A percentile compares a stretch with the other conserved stretches of the same genome.
Evolutionary conservation across 2,888 invertebrate species (phyloP).

Genomic region (Cantharis lateralis): DNA sequence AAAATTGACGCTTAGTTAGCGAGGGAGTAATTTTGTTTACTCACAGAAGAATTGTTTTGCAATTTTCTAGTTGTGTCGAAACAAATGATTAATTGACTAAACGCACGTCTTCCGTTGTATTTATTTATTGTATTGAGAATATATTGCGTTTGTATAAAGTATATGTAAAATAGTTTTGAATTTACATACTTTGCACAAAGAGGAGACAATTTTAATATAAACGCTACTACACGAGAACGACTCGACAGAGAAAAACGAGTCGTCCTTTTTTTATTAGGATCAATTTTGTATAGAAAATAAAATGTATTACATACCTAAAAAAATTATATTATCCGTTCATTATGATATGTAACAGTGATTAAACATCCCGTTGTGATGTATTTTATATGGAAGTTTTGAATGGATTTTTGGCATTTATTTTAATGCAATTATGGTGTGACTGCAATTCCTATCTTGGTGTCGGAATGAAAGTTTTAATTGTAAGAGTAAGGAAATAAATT

Average conservation of each 20-base stretch:
- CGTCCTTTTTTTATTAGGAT: slow-evolving; percentile 49
- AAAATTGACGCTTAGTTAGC: not conserved
- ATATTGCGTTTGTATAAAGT: slow-evolving; percentile 23
- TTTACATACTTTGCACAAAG: slow-evolving; percentile 14
- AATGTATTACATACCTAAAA: slow-evolving; percentile 53
- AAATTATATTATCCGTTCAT: slow-evolving; percentile 47
- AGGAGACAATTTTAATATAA: slow-evolving; percentile 2
- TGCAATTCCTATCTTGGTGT: slow-evolving; percentile 54
- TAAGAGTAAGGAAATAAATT: slow-evolving; percentile 46
- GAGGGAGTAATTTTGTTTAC: not conserved
- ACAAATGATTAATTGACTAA: not conserved
- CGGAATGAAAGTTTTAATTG: slow-evolving; percentile 53
- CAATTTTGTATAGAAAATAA: slow-evolving; percentile 56
- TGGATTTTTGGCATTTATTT: slow-evolving; percentile 32
- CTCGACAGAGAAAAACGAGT: slow-evolving; percentile 24
- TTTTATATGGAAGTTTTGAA: slow-evolving; percentile 48
- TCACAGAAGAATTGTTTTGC: not conserved
- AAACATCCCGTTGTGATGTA: slow-evolving; percentile 51
- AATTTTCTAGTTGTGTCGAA: not conserved
- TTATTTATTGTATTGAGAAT: slow-evolving; percentile 24
- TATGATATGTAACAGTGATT: slow-evolving; percentile 36
- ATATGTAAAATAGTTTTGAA: slow-evolving; percentile 11
- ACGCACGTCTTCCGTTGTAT: slow-evolving; percentile 25
- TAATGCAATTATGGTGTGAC: slow-evolving; percentile 42
- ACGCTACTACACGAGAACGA: slow-evolving; percentile 20